These are phyloP conservation scores for Pseudopodoces humilis DNA, from an alignment of 2,113 vertebrate genomes.

Conservation along the genomic window DNA sequence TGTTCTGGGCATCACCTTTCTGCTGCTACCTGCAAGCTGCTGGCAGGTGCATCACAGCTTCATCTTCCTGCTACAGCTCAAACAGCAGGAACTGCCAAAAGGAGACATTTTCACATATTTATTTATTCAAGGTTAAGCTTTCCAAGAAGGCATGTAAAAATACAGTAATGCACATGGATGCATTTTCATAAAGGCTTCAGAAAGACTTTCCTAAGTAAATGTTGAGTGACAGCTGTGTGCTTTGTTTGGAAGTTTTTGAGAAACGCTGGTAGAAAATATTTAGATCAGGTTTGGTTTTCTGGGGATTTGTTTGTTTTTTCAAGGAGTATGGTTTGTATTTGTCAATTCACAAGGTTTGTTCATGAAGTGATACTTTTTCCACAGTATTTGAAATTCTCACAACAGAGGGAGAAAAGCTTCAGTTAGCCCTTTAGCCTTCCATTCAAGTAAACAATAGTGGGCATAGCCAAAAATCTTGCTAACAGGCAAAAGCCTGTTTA, in stretches of 20 bases:
- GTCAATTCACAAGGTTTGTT: not conserved
- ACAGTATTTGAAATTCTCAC: not conserved
- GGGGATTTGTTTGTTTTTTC: not conserved
- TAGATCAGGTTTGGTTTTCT: not conserved
- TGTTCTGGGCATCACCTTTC: not conserved
- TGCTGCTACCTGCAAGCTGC: not conserved
- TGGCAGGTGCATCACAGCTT: not conserved
- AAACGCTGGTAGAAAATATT: not conserved
- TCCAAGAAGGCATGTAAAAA: not conserved
- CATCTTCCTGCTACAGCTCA: not conserved
- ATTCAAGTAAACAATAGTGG: slow-evolving; percentile 7
- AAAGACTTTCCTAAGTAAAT: not conserved
- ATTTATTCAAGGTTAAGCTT: not conserved
- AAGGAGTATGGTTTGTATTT: not conserved
- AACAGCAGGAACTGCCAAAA: not conserved
- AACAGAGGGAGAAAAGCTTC: not conserved
- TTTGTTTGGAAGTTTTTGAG: not conserved
- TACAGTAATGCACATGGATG: not conserved
- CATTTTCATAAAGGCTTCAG: not conserved
- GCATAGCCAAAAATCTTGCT: not conserved
- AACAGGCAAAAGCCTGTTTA: slow-evolving; percentile 20
- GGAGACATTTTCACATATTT: not conserved
- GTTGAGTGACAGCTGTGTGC: not conserved
- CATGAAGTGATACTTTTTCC: not conserved
- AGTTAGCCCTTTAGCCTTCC: not conserved